phyloP scores from a whole-genome alignment of 2,888 invertebrate genomes.

The Thysanoteuthis rhombus region DNA sequence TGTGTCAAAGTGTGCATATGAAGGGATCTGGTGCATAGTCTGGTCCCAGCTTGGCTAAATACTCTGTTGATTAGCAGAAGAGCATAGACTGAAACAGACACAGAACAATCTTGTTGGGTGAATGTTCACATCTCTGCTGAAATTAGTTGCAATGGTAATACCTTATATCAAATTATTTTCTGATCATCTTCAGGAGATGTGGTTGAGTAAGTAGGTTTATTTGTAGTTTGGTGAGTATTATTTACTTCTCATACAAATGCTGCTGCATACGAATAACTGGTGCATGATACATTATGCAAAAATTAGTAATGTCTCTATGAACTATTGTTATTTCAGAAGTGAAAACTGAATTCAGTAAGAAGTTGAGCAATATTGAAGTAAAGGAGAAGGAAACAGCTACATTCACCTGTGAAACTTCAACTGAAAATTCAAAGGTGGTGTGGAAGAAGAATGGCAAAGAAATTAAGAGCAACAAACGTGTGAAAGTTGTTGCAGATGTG shows the following conservation, averaged over 20 bases:
- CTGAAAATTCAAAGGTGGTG: constrained; percentile 89
- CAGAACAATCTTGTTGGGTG: no score
- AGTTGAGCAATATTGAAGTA: constrained; percentile 46
- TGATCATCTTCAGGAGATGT: no score
- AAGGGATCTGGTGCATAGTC: no score
- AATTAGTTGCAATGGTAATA: no score
- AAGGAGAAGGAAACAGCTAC: constrained; percentile 69
- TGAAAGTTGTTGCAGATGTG: constrained; percentile 71
- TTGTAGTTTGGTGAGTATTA: neutral
- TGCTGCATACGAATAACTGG: neutral
- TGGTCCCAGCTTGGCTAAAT: no score
- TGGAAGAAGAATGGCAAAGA: constrained; percentile 84
- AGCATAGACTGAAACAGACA: no score
- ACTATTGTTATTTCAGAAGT: constrained; percentile 44
- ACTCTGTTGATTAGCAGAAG: no score
- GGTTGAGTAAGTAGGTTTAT: neutral
- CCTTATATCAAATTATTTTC: no score
- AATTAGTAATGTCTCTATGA: neutral
- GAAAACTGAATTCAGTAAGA: constrained; percentile 52
- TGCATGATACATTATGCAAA: neutral
- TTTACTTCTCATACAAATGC: neutral
- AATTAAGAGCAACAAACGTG: constrained; percentile 69
- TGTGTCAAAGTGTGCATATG: no score
- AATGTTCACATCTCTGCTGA: no score
- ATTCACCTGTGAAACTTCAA: constrained; percentile 73